Evolutionary conservation across 2,888 invertebrate species (phyloP).

Genomic region (Allophyes oxyacanthae): DNA sequence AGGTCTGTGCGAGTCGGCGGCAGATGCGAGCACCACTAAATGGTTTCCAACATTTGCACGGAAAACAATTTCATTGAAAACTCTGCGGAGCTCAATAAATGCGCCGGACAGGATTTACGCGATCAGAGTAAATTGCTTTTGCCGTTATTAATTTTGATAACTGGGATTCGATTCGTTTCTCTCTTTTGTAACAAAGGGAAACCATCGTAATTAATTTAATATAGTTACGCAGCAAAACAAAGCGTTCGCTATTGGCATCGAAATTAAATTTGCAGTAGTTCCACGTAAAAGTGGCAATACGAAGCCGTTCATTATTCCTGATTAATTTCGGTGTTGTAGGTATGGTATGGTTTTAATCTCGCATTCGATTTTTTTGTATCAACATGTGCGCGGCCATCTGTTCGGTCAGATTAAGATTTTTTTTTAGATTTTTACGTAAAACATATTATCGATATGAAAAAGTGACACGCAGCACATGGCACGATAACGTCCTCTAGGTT

Average conservation of each 20-base stretch:
- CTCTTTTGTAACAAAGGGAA: slow-evolving; percentile 89
- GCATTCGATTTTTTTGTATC: slow-evolving; percentile 66
- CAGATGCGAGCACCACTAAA: slow-evolving; percentile 54
- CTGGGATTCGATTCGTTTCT: slow-evolving; percentile 88
- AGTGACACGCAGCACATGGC: slow-evolving; percentile 88
- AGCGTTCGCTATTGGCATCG: slow-evolving; percentile 67
- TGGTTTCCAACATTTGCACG: slow-evolving; percentile 59
- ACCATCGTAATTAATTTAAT: slow-evolving; percentile 86
- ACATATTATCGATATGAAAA: slow-evolving; percentile 80
- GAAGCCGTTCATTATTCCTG: slow-evolving; percentile 27
- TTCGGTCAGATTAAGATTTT: slow-evolving; percentile 82
- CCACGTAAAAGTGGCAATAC: slow-evolving; percentile 44
- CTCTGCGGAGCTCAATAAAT: slow-evolving; percentile 75
- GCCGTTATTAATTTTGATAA: slow-evolving; percentile 88
- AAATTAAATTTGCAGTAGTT: slow-evolving; percentile 68
- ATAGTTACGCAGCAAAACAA: slow-evolving; percentile 78
- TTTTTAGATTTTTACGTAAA: slow-evolving; percentile 82
- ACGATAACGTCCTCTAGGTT: slow-evolving; percentile 71
- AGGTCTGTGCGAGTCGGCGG: slow-evolving; percentile 34
- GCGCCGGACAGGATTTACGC: slow-evolving; percentile 83
- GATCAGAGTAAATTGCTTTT: slow-evolving; percentile 85
- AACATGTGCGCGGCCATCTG: slow-evolving; percentile 86
- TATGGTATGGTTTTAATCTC: slow-evolving; percentile 49
- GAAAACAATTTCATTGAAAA: slow-evolving; percentile 75
- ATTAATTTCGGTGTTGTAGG: slow-evolving; percentile 32